Evolutionary conservation across 2,797 vertebrate genomes (phyloP), one percentile per base, ranked within the genome.

Genomic region (Takifugu rubripes): DNA sequence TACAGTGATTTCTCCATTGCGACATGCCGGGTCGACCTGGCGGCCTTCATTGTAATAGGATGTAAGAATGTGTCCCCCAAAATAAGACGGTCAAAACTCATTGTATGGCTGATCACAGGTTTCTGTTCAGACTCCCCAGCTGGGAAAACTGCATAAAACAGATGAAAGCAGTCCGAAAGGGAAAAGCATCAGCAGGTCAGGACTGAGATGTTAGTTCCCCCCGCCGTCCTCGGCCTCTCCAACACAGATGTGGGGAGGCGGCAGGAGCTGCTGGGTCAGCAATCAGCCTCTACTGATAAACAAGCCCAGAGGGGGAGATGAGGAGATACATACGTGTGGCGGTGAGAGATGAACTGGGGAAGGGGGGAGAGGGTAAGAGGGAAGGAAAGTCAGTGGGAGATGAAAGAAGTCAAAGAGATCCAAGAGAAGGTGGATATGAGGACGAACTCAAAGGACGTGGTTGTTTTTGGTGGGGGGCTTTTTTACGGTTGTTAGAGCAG

Each of bases 181-280:
- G 58, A 50, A 70, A 72, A 73, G 55, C 58, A 55, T 25, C 26
- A 72, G 75, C 68, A 73, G 61, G 76, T 70, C 68, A 66, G 65
- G 67, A 70, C 73, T 59, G 77, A 67, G 53, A 75, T 52, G 29
- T 59, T 49, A 64, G 64, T 54, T 48, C 59, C 58, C 69, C 52
- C 49, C 53, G 59, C 46, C 33, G 47, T 62, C 73, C 56, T 78
- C 70, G 64, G 74, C 61, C 68, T 74, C 63, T 77, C 54, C 27
- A 1, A 73, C 50, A 54, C 79, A 74, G 64, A 67, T 65, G 64
- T 55, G 51, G n/a, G 53, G 25, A 75, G 72, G 73, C 54, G 61
- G 65, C 42, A 6, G 60, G 59, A 56, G 59, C 67, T 77, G 81
- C 81, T 66, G 36, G 65, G 75, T 87, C 83, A 81, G 88, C 82